Evolutionary conservation across 2,113 vertebrate species (phyloP).

Genomic region (Plecotus auritus): DNA sequence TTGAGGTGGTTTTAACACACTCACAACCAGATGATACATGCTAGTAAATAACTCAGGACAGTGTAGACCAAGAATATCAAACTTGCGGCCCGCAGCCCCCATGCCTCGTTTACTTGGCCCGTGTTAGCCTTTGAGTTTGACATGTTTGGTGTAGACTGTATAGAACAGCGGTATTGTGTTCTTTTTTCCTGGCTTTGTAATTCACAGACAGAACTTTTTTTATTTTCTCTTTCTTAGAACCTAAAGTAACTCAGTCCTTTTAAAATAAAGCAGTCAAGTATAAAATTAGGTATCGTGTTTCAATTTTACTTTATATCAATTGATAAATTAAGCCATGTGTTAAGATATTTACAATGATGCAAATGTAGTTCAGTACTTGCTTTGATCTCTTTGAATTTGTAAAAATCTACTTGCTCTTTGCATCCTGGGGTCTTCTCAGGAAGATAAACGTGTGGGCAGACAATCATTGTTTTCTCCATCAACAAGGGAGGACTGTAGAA

Average conservation of each 20-base stretch:
- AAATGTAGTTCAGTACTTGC: neutral
- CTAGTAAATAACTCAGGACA: neutral
- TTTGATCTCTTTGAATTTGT: constrained; percentile 21
- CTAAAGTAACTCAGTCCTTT: constrained; percentile 18
- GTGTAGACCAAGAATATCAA: neutral
- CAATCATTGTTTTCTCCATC: neutral
- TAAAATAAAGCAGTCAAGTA: constrained; percentile 20
- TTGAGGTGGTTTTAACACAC: neutral
- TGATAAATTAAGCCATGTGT: neutral
- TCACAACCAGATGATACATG: neutral
- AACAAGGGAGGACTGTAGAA: neutral
- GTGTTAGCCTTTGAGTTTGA: too few relatives aligned
- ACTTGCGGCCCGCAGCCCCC: too few relatives aligned
- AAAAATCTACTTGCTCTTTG: constrained; percentile 17
- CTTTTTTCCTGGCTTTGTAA: constrained; percentile 51
- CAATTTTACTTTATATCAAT: constrained; percentile 3
- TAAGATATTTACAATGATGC: constrained; percentile 32
- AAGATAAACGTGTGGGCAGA: neutral
- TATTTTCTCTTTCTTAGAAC: constrained; percentile 42
- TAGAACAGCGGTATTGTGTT: constrained; percentile 12
- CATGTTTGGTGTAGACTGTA: neutral
- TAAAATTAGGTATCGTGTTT: constrained; percentile 38
- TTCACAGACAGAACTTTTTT: constrained; percentile 30
- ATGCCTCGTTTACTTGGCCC: too few relatives aligned
- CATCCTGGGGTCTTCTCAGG: constrained; percentile 7